These are phyloP conservation scores for Ectropis grisescens DNA, from an alignment of 1,140 invertebrate genomes.

Conservation along the genomic window DNA sequence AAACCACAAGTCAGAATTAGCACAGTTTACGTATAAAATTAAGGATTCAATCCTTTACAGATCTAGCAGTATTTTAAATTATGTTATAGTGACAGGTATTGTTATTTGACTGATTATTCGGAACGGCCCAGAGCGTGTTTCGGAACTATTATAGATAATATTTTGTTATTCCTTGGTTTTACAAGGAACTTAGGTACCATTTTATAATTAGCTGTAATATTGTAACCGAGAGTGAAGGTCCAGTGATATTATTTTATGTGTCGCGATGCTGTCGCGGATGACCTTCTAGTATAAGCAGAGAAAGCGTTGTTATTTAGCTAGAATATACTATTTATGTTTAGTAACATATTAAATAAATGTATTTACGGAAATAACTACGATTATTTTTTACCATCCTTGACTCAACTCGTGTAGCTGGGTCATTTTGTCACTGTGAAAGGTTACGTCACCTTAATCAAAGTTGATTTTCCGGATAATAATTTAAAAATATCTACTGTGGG, in stretches of 20 bases:
- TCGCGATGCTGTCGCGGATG: constrained; percentile 44
- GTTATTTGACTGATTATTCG: constrained; percentile 65
- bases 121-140: constrained; percentile 30
- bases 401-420: too few species aligned
- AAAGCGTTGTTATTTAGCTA: constrained; percentile 53
- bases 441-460: too few species aligned
- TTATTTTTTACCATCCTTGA: too few species aligned
- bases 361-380: too few species aligned
- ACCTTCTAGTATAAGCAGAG: constrained; percentile 53
- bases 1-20: constrained; percentile 48
- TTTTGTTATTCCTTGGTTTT: constrained; percentile 63
- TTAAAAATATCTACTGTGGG: too few species aligned
- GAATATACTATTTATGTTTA: constrained; percentile 31
- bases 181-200: constrained; percentile 47
- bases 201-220: too few species aligned
- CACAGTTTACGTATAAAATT: constrained; percentile 41
- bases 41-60: constrained; percentile 5
- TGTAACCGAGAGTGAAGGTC: constrained; percentile 26
- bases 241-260: constrained; percentile 36
- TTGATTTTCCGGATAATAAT: too few species aligned
- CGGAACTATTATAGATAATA: constrained; percentile 52
- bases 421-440: too few species aligned
- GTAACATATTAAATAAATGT: constrained; percentile 36
- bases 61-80: constrained; percentile 55
- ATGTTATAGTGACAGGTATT: constrained; percentile 53